A percentile compares a stretch with the other conserved stretches of the same genome.
Evolutionary conservation across 2,888 invertebrate genomes (phyloP).

Genomic region (Nephrotoma flavescens): DNA sequence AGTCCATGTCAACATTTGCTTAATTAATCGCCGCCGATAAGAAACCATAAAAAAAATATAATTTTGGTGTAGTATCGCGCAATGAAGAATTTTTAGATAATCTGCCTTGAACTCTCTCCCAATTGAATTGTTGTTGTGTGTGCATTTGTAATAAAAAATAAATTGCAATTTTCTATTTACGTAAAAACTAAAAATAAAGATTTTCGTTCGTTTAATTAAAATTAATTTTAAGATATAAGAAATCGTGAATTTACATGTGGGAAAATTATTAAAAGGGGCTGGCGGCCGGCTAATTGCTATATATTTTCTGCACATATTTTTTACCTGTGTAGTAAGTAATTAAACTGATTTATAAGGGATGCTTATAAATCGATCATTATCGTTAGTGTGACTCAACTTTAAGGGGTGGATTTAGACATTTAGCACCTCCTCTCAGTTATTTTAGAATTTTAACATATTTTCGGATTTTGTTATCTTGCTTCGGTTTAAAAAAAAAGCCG

Average conservation of each 20-base stretch:
- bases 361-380: neutral
- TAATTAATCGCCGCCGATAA: neutral
- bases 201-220: neutral
- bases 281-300: neutral
- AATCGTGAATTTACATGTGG: too few species aligned
- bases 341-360: too few species aligned
- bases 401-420: neutral
- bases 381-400: neutral
- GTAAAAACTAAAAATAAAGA: neutral
- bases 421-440: neutral
- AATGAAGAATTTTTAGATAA: neutral
- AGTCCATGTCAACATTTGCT: too few species aligned
- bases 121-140: neutral
- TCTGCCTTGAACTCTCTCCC: neutral
- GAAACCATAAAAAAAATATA: neutral
- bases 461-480: too few species aligned
- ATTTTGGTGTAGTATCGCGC: neutral
- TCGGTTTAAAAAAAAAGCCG: too few species aligned
- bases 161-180: neutral
- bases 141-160: neutral
- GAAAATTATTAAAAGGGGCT: neutral
- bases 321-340: neutral
- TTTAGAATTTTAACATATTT: neutral
- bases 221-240: neutral
- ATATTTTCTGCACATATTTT: neutral